phyloP scores from a whole-genome alignment of 2,888 invertebrate species.

The Apamea sordens region DNA sequence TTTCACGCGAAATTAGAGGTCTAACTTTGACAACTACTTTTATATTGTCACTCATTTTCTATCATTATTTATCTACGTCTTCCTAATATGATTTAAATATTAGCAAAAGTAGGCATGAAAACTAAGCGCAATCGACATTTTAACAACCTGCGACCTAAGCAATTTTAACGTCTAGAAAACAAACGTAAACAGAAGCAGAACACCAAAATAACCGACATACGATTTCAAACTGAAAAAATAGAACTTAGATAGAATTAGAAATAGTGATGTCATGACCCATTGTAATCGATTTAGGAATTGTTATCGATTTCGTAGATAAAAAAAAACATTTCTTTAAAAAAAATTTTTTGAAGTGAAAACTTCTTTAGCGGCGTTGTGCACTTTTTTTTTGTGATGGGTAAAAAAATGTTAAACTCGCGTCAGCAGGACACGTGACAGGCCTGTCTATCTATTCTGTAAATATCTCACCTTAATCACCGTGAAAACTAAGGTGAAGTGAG shows the following conservation, averaged over 20 bases:
- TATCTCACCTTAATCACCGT: too few relatives aligned
- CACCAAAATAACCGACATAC: constrained; percentile 81
- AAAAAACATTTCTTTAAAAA: too few relatives aligned
- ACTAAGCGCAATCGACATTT: constrained; percentile 54
- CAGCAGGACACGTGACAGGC: too few relatives aligned
- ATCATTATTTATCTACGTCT: constrained; percentile 64
- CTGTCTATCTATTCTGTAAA: too few relatives aligned
- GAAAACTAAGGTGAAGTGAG: too few relatives aligned
- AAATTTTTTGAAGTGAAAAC: background rate
- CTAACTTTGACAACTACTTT: constrained; percentile 94
- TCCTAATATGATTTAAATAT: constrained; percentile 56
- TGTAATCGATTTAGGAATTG: background rate
- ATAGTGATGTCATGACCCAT: constrained; percentile 22
- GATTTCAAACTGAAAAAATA: constrained; percentile 77
- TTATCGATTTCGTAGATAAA: background rate
- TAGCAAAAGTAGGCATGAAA: constrained; percentile 53
- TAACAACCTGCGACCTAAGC: constrained; percentile 31
- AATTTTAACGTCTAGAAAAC: constrained; percentile 54
- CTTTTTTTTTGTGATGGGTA: too few relatives aligned
- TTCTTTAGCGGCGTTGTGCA: too few relatives aligned
- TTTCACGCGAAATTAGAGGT: constrained; percentile 92
- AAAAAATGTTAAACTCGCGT: too few relatives aligned
- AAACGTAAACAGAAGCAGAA: constrained; percentile 66
- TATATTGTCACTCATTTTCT: constrained; percentile 91
- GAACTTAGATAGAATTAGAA: too few relatives aligned